phyloP scores from a whole-genome alignment of 37 sponge, comb jelly and placozoan genomes.

The Beroe forskalii region DNA sequence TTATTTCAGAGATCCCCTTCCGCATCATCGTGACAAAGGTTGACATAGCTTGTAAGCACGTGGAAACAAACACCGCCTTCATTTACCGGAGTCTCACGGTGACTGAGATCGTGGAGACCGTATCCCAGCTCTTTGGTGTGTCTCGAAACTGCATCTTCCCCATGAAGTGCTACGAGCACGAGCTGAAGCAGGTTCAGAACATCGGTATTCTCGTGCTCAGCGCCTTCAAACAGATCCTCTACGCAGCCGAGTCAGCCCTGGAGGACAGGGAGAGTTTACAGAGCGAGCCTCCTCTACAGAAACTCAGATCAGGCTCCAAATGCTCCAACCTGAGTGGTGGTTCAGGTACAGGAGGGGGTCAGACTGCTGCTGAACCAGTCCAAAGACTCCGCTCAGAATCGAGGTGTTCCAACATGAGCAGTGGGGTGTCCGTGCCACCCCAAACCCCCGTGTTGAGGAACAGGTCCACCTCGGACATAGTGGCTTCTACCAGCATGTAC shows the following conservation, averaged over 20 bases:
- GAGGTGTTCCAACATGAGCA: not conserved
- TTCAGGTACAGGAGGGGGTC: not conserved
- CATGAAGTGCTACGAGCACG: constrained; percentile 42
- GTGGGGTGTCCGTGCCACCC: not conserved
- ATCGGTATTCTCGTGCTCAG: constrained; percentile 42
- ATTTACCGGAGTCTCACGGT: constrained; percentile 13
- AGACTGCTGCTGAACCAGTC: not conserved
- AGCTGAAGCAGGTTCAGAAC: constrained; percentile 28
- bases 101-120: constrained; percentile 14
- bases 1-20: constrained; percentile 59
- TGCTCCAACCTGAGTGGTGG: constrained; percentile 35
- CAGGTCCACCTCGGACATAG: not conserved
- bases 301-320: constrained; percentile 40
- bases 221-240: constrained; percentile 2
- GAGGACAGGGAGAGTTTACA: constrained; percentile 37
- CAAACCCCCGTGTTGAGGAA: not conserved
- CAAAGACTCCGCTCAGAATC: not conserved
- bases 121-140: not conserved
- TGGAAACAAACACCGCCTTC: not conserved
- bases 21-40: constrained; percentile 6
- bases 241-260: constrained; percentile 36
- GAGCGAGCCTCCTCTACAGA: not conserved
- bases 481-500: not conserved
- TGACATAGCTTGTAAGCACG: constrained; percentile 37
- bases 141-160: constrained; percentile 57